Base-by-base conservation (phyloP, 92 coral and sea anemone species). In the Phenganax marumi region DNA sequence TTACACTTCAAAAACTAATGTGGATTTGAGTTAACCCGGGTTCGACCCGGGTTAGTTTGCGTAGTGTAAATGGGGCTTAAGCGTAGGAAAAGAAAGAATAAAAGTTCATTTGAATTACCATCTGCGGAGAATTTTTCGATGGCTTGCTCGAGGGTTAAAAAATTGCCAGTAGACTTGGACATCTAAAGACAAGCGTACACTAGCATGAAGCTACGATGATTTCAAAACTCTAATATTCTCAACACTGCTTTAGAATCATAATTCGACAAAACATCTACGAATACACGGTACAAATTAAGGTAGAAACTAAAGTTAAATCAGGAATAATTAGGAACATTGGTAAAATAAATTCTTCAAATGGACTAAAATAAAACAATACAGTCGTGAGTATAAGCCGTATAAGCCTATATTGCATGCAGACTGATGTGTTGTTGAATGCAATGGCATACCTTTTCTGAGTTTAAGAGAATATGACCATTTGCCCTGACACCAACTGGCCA, bases 131-230 rank as follows among this genome's bases (percentile, higher is more conserved):
- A 95, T 87, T 95, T 95, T 62, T 91, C 90, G 16, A 95, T 47
- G 10, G 98, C 98, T 76, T 89, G 89, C 25, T 81, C 78, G 50
- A 95, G 89, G 47, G 98, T 95, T 61, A 95, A 84, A 57, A 95
- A 95, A 85, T 95, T 95, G 26, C 98, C 98, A 60, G 98, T 95
- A 39, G 97, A 92, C 75, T 95, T 95, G 19, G 98, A 90, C 98
- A 95, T 95, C 98, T 95, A 81, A 79, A 13, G 23, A 16, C 48
- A 43, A 60, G n/a, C 1, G 4, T 49, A 73, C 17, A 73, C 12
- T 26, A 18, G 8, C 19, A 19, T 62, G 69, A 62, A 62, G 17
- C n/a, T n/a, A n/a, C n/a, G n/a, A n/a, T n/a, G n/a, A n/a, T n/a
- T n/a, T n/a, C n/a, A n/a, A n/a, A n/a, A n/a, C n/a, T n/a, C n/a